phyloP scores from a whole-genome alignment of 2,113 vertebrate genomes.

The Sinosuthora webbiana region DNA sequence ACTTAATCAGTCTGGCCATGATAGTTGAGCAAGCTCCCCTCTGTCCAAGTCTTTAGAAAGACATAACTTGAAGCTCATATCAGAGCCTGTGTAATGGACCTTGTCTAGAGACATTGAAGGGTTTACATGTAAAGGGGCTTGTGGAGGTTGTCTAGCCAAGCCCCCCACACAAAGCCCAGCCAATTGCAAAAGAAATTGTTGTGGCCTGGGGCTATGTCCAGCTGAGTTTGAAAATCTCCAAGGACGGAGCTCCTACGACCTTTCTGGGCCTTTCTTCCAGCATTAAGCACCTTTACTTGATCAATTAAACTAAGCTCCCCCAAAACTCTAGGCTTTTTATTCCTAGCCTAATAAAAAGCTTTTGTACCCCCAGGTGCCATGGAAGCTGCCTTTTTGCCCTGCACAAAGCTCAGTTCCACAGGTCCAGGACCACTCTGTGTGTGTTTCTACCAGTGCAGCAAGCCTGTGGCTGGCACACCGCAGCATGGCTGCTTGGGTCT shows the following conservation, averaged over 20 bases:
- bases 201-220: not conserved
- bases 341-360: not conserved
- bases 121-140: not conserved
- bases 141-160: not conserved
- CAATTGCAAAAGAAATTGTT: not conserved
- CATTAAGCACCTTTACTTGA: not conserved
- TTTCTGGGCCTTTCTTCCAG: not conserved
- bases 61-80: accelerated
- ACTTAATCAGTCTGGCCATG: not conserved
- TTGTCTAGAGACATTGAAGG: not conserved
- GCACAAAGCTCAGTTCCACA: accelerated
- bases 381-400: not conserved
- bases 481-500: accelerated
- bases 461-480: not conserved
- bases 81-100: not conserved
- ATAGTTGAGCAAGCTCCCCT: not conserved
- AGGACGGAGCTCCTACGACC: not conserved
- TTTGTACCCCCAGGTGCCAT: not conserved
- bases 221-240: not conserved
- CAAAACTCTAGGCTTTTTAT: not conserved
- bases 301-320: not conserved
- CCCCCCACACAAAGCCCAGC: not conserved
- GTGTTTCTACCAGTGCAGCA: not conserved
- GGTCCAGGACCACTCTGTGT: not conserved
- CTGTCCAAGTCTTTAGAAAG: not conserved